phyloP scores from a whole-genome alignment of 53 echinoderm and acorn worm species.

The Actinopyga echinites region DNA sequence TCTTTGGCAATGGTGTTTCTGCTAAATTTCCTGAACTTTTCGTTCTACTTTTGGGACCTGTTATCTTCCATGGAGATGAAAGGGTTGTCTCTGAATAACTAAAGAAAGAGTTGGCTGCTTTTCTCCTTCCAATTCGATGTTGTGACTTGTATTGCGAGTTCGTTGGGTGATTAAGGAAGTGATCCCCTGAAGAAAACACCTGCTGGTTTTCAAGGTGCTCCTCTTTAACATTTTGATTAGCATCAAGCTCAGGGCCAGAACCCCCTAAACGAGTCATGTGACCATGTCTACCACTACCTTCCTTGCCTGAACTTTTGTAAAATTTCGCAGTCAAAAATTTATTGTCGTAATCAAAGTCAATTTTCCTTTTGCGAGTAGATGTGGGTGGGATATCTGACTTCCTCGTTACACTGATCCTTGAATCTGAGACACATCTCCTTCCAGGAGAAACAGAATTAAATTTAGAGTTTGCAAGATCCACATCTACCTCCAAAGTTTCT shows the following conservation, averaged over 20 bases:
- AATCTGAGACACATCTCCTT: slow-evolving; percentile 83
- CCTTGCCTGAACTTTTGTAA: slow-evolving; percentile 13
- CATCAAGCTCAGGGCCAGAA: slow-evolving; percentile 2
- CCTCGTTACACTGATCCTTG: slow-evolving; percentile 65
- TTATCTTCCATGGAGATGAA: slow-evolving; percentile 48
- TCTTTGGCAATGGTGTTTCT: background rate
- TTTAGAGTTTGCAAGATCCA: slow-evolving; percentile 69
- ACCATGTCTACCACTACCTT: background rate
- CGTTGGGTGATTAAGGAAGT: slow-evolving; percentile 12
- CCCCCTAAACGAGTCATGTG: background rate
- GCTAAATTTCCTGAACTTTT: slow-evolving; percentile 34
- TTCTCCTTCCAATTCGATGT: slow-evolving; percentile 87
- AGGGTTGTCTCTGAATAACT: slow-evolving; percentile 69
- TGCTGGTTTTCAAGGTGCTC: background rate
- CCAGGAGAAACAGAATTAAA: slow-evolving; percentile 83
- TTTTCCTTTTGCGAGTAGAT: slow-evolving; percentile 65
- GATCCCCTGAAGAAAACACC: background rate
- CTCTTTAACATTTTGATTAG: slow-evolving; percentile 21
- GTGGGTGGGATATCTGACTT: slow-evolving; percentile 57
- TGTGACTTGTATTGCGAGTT: slow-evolving; percentile 71
- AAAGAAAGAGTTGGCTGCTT: slow-evolving; percentile 64
- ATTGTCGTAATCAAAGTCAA: slow-evolving; percentile 57
- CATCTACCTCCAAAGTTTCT: slow-evolving; percentile 74
- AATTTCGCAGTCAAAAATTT: slow-evolving; percentile 32
- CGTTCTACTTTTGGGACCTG: background rate